Percentiles rank a stretch among this genome's conserved stretches.
phyloP scores from a whole-genome alignment of 2,797 vertebrate genomes.

The Spinus pinus region DNA sequence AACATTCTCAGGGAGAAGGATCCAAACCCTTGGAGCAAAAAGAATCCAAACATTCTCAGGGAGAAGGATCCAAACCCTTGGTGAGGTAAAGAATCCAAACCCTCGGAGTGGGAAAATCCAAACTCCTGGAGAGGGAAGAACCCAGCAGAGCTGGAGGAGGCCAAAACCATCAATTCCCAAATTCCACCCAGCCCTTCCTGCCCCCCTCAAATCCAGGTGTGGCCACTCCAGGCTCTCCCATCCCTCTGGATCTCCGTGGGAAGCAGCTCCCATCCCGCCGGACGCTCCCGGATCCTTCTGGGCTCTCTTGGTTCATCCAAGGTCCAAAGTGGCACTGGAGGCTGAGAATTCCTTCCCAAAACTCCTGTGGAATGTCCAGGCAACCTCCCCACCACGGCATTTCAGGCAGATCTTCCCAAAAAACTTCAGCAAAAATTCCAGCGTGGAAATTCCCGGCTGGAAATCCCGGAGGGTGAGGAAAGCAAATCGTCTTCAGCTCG shows the following conservation, averaged over 20 bases:
- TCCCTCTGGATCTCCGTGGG: neutral
- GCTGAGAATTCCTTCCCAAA: neutral
- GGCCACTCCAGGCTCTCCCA: neutral
- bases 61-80: neutral
- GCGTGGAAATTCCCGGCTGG: neutral
- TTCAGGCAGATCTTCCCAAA: neutral
- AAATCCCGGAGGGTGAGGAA: accelerated
- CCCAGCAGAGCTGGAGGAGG: neutral
- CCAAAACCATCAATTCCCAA: neutral
- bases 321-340: accelerated
- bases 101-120: neutral
- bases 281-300: neutral
- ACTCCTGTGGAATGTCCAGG: accelerated
- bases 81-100: neutral
- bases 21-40: no score
- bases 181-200: neutral
- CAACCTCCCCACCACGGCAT: accelerated
- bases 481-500: accelerated
- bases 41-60: neutral
- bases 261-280: neutral
- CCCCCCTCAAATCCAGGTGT: neutral
- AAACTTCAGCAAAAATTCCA: neutral
- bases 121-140: neutral
- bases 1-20: no score
- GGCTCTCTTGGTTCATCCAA: accelerated